Evolutionary conservation across 2,113 vertebrate species (phyloP), one percentile per base, ranked within the genome.

Genomic region (Ageneiosus marmoratus): DNA sequence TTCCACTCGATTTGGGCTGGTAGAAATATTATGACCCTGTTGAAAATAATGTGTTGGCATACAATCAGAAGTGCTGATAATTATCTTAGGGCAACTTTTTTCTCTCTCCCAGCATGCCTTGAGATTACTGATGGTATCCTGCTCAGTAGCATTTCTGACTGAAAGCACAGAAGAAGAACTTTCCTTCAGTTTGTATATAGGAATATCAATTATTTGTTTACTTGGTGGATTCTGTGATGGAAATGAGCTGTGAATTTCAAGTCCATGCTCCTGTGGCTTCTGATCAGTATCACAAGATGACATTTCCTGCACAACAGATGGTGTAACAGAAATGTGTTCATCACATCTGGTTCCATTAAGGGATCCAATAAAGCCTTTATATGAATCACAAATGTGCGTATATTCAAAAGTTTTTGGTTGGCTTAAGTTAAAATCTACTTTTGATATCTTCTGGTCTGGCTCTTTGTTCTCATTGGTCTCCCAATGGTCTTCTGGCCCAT

Each of bases 51-150:
- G 27, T 32, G 84, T 72, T 44, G 83, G n/a, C 8, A 85, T 83
- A 37, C 70, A 87, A 76, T 83, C 89, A 24, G 27, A 67, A 81
- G 41, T 79, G 78, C 24, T 55, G 73, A 76, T 56, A 29, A 86
- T 76, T 10, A 77, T 77, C 74, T 69, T 88, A 53, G 89, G 13
- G 5, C 55, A 50, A 80, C 79, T 70, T 85, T 86, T 90, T 80
- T 92, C 89, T 32, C 88, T 88, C 91, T 97, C 95, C 94, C 93
- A 95, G 73, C 95, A 94, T 65, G 91, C 90, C 88, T 94, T 95
- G 9, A 94, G 92, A n/a, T 96, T 90, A 62, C 69, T 93, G 76
- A 95, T 88, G 70, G 88, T 91, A 2, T 88, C 70, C 51, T 88
- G 81, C 84, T 41, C 63, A 84, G 73, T 84, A 15, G 58, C 53